Evolutionary conservation across 2,113 vertebrate genomes (phyloP), one percentile per base, ranked within the genome.

Genomic region (Odontophorus gujanensis): DNA sequence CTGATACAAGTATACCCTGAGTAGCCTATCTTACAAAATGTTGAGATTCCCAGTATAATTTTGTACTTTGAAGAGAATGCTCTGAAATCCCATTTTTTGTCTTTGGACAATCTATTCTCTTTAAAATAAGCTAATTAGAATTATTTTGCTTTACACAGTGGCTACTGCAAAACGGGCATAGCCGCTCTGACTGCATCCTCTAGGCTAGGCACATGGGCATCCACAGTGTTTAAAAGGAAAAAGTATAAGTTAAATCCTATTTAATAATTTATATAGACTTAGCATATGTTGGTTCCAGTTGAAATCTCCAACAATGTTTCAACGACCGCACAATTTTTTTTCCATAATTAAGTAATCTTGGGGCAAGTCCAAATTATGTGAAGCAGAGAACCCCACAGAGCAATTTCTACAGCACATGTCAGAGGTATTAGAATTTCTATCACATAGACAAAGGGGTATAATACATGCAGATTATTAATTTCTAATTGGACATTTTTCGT

Each of bases 361-460:
- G 51, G 83, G 71, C 25, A 83, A 83, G 51, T 66, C 75, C 89
- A 92, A 96, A 92, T 84, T 74, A 89, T 59, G 32, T 85, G 72
- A 84, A 93, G 58, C 47, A 75, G 61, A 92, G 83, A 92, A 92
- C 40, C 34, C 75, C 59, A 92, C 51, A 67, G 76, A 91, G 48
- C 40, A 65, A 94, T 94, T 96, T 95, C 81, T 94, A 59, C 77
- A 82, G 71, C 47, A 91, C 95, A 92, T 89, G 78, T 81, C 86
- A 90, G 63, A 87, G 57, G 50, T 85, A 88, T 89, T 91, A 81
- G 62, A 58, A 21, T 61, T 66, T 43, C 17, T 81, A 71, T 59
- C 42, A 85, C 40, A 65, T 87, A 89, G 47, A 87, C 58, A 85
- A 93, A 87, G 21, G 18, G 18, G 19, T 75, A 62, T 58, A 84